Base-by-base conservation (phyloP, 2,113 vertebrate genomes). In the Sarotherodon lohbergeri region DNA sequence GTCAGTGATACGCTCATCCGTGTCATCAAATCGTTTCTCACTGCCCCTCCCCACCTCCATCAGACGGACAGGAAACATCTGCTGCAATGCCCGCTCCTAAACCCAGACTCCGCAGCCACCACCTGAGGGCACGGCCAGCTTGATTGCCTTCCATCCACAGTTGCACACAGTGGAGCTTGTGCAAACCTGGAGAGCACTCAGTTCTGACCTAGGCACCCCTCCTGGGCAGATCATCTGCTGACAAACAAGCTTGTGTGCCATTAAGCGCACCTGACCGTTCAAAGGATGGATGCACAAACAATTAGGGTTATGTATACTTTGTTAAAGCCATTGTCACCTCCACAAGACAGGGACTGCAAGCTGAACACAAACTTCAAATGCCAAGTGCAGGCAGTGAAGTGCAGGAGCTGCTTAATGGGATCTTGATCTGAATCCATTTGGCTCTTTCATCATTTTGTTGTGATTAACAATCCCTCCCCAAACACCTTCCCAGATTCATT, bases 351-450 rank as follows among this genome's bases (percentile, higher is more conserved):
- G 57, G 46, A 55, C 68, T n/a, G n/a, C 6, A 16, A 41, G 48
- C 32, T 24, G n/a, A 68, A 59, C 82, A 32, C 6, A n/a, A 52
- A 85, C 86, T 32, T 54, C 61, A 89, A 79, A 88, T 11, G 17
- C 79, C 79, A 85, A 90, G 86, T 36, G n/a, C 54, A 90, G 57
- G 57, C 79, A 78, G 7, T 89, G 50, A 36, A 79, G 84, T 81
- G 43, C 78, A 9, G 68, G 63, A 59, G 85, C 41, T 79, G 87
- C 85, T 85, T 88, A 82, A 92, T 89, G 91, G 86, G 82, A 84
- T 92, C 88, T 92, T 93, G 66, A 91, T 91, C 80, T 76, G 79
- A 89, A 90, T 93, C 90, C 86, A 89, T 92, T 93, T 93, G 86
- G 87, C 91, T 87, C 63, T 88, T 83, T 91, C 80, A 85, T 94